phyloP scores from a whole-genome alignment of 2,888 invertebrate species.

The Isoperla grammatica region DNA sequence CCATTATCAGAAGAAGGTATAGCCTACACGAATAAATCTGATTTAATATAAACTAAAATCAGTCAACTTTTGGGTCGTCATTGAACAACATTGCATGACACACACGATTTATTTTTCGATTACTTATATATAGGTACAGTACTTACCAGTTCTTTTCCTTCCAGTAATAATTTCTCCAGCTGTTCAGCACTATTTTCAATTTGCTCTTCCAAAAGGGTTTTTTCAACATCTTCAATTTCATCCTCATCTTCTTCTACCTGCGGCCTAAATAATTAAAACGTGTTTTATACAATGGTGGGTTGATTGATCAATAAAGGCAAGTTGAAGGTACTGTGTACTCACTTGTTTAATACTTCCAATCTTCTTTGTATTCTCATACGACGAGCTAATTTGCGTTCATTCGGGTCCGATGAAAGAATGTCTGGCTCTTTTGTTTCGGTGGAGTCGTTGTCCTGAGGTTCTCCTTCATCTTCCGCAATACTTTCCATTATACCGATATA shows the following conservation, averaged over 20 bases:
- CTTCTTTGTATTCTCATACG: conserved; percentile 60
- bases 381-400: conserved; percentile 66
- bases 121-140: too few relatives aligned
- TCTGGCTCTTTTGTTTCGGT: conserved; percentile 50
- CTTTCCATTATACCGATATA: not conserved
- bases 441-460: not conserved
- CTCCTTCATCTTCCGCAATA: conserved; percentile 4
- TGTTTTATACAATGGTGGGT: too few relatives aligned
- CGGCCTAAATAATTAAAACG: not conserved
- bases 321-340: conserved; percentile 17
- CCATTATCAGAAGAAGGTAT: too few relatives aligned
- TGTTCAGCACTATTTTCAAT: conserved; percentile 58
- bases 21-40: too few relatives aligned
- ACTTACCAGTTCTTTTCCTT: conserved; percentile 65
- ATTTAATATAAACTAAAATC: too few relatives aligned
- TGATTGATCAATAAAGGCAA: not conserved
- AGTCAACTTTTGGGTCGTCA: too few relatives aligned
- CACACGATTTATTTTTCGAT: too few relatives aligned
- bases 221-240: conserved; percentile 41
- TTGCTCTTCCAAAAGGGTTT: conserved; percentile 57
- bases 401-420: conserved; percentile 56
- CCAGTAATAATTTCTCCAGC: conserved; percentile 57
- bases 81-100: too few relatives aligned
- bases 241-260: conserved; percentile 28
- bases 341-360: conserved; percentile 53